Percentiles rank a stretch among this genome's conserved stretches.
phyloP scores from a whole-genome alignment of 2,113 vertebrate species.

The Turdus rufiventris region DNA sequence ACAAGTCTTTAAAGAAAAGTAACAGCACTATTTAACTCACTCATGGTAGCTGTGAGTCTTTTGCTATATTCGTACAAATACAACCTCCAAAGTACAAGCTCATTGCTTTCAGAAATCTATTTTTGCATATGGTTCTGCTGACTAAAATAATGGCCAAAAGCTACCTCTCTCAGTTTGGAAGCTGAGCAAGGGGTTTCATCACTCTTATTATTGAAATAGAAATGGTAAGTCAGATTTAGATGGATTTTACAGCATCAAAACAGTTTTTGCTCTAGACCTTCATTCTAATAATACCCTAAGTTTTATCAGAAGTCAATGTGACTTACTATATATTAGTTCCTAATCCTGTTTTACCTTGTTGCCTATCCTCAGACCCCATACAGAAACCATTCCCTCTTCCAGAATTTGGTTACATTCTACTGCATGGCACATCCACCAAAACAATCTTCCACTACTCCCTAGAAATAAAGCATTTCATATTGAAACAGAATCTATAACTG shows the following conservation, averaged over 20 bases:
- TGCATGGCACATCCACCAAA: fast-evolving
- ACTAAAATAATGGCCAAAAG: not conserved
- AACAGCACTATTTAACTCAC: not conserved
- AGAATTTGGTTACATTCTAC: not conserved
- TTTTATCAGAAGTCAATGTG: not conserved
- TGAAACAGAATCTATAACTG: not conserved
- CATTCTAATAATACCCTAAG: not conserved
- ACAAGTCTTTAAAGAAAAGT: not conserved
- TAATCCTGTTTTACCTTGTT: not conserved
- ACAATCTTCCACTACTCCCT: not conserved
- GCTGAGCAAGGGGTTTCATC: not conserved
- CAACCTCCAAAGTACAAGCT: not conserved
- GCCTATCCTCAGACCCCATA: not conserved
- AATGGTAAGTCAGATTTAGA: not conserved
- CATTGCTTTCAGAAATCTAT: not conserved
- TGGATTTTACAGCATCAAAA: not conserved
- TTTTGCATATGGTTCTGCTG: not conserved
- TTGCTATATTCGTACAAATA: not conserved
- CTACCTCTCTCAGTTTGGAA: not conserved
- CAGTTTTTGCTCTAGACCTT: not conserved
- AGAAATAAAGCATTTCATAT: not conserved
- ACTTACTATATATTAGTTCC: not conserved
- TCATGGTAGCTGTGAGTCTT: not conserved
- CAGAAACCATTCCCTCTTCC: not conserved
- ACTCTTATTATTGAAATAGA: not conserved